Evolutionary conservation across 2,888 invertebrate species (phyloP), one percentile per base, ranked within the genome.

Genomic region (Luperina testacea): DNA sequence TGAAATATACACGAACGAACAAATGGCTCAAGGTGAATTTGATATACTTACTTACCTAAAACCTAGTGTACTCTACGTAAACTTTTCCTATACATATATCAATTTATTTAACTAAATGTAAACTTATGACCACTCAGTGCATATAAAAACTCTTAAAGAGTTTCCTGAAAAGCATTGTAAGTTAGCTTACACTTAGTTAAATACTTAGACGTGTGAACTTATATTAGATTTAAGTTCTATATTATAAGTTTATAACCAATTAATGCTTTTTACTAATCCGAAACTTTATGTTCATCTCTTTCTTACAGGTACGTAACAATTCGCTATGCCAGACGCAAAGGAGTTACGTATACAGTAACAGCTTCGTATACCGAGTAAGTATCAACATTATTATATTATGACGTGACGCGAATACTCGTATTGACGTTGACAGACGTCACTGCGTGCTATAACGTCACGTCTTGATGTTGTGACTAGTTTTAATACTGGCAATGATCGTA

Each of bases 291-390:
- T 87, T 87, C 84, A 72, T 78, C 0, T 80, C 65, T 89, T 88
- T 86, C 81, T 91, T 92, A 74, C 92, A 93, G 93, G 93, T 93
- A 93, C 90, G 93, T 92, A 87, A 87, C 90, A 87, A 78, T 87
- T 91, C 91, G 87, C 81, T 89, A 91, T 90, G 89, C 90, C 83
- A 87, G 85, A 82, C 82, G 85, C 87, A 84, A 81, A 77, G 83
- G 81, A 84, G 83, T 84, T 85, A 86, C 88, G 82, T 87, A 80
- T 87, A 86, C 83, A 89, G 89, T 83, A 89, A 90, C 83, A 89
- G 90, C 83, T 83, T 86, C 83, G 76, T 78, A 72, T 77, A 79
- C 71, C 84, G 84, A 84, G 93, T 92, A 87, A 92, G 93, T 93
- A 90, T 59, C 59, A 51, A 74, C 15, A 69, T 75, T 85, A 74